Conservation (phyloP, 1,140 invertebrate genomes). For the Cepaea nemoralis region DNA sequence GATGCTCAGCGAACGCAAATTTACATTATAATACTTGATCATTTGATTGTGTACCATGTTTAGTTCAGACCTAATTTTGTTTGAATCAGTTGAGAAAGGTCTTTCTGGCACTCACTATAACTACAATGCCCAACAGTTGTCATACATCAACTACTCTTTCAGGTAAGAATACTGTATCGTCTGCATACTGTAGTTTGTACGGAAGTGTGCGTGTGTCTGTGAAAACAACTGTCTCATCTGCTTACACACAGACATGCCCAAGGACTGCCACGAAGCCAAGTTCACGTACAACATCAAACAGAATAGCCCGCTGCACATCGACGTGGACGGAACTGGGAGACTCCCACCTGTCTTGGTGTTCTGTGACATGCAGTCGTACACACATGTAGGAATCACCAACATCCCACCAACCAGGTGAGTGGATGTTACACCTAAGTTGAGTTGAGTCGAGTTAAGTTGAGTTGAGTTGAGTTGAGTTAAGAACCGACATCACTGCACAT, state of each 20-base stretch:
- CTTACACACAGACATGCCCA: conserved; percentile 53
- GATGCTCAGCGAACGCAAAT: too few species aligned
- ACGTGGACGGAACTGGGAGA: conserved; percentile 24
- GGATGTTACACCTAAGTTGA: too few species aligned
- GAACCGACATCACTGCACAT: too few species aligned
- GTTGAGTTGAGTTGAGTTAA: too few species aligned
- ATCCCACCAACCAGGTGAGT: conserved; percentile 25
- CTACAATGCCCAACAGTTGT: background rate
- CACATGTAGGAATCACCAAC: conserved; percentile 37
- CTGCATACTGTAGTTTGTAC: background rate
- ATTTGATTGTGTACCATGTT: too few species aligned
- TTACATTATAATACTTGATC: too few species aligned
- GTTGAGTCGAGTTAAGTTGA: too few species aligned
- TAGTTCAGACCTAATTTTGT: too few species aligned
- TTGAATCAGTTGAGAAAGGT: too few species aligned
- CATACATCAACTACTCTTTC: background rate
- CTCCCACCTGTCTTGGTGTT: conserved; percentile 29
- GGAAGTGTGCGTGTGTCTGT: too few species aligned
- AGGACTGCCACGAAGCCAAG: conserved; percentile 54
- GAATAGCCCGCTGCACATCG: conserved; percentile 19
- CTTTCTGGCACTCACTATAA: background rate
- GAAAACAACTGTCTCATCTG: background rate
- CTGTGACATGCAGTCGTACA: conserved; percentile 41
- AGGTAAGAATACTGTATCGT: background rate
- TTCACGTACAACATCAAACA: conserved; percentile 18